Evolutionary conservation across 2,888 invertebrate genomes (phyloP).

Genomic region (Fissipunctia ypsillon): DNA sequence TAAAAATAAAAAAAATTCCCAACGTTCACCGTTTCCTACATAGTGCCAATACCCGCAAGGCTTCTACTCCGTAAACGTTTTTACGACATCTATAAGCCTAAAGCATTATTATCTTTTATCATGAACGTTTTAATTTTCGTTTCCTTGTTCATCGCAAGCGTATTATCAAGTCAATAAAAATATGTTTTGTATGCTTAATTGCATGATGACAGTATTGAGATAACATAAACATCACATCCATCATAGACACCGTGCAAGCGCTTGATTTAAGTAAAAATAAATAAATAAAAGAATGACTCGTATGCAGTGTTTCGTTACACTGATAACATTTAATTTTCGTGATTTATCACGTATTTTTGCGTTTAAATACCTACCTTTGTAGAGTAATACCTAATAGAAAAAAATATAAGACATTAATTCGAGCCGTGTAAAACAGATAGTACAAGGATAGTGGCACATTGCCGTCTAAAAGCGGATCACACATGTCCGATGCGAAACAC

Average conservation of each 20-base stretch:
- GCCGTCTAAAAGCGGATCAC: constrained; percentile 40
- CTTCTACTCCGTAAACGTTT: constrained; percentile 2
- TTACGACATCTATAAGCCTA: constrained; percentile 15
- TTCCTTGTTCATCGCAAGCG: constrained; percentile 8
- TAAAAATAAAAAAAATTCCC: too few species aligned
- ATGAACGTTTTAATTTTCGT: constrained; percentile 6
- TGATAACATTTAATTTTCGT: constrained; percentile 22
- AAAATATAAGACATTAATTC: not conserved
- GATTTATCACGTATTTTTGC: constrained; percentile 27
- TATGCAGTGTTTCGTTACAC: constrained; percentile 27
- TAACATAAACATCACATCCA: constrained; percentile 12
- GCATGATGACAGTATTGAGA: constrained; percentile 2
- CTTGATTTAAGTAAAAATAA: constrained; percentile 23
- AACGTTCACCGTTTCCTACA: not conserved
- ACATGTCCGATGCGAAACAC: constrained; percentile 52
- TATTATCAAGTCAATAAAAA: constrained; percentile 19
- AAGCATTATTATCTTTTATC: constrained; percentile 25
- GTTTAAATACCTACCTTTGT: not conserved
- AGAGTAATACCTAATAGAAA: too few species aligned
- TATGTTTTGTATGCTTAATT: constrained; percentile 10
- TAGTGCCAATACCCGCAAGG: not conserved
- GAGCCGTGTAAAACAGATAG: not conserved
- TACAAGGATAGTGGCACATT: constrained; percentile 1
- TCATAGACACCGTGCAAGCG: not conserved
- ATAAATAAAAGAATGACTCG: constrained; percentile 13